phyloP scores from a whole-genome alignment of 1,140 invertebrate genomes.

The Drosophila orosa region DNA sequence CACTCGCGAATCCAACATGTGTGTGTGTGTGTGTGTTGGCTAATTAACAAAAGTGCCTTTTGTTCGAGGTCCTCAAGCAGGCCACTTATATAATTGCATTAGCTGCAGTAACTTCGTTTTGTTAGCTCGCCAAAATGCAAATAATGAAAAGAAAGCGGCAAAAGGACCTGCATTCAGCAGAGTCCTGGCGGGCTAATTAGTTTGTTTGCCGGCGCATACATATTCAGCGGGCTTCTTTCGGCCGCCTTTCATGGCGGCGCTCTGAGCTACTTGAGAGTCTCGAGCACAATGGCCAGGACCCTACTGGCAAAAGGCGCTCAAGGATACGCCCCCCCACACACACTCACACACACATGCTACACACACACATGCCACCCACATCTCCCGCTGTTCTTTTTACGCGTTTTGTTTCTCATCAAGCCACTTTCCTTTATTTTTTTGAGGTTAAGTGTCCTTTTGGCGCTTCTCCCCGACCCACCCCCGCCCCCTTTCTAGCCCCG shows the following conservation, averaged over 20 bases:
- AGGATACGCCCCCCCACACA: slow-evolving; percentile 53
- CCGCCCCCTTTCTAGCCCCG: slow-evolving; percentile 1
- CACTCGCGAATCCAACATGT: neutral
- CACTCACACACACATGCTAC: slow-evolving; percentile 15
- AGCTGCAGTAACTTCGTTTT: slow-evolving; percentile 64
- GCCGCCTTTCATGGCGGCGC: slow-evolving; percentile 51
- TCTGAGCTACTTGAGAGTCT: slow-evolving; percentile 69
- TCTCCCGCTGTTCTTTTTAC: slow-evolving; percentile 52
- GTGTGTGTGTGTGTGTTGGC: slow-evolving; percentile 44
- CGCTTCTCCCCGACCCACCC: slow-evolving; percentile 47
- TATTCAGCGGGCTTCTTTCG: slow-evolving; percentile 62
- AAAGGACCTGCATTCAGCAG: slow-evolving; percentile 48
- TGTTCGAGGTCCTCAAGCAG: slow-evolving; percentile 65
- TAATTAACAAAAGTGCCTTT: slow-evolving; percentile 79
- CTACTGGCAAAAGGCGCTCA: slow-evolving; percentile 76
- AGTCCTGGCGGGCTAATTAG: slow-evolving; percentile 67
- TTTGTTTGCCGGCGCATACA: slow-evolving; percentile 61
- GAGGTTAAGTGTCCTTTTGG: slow-evolving; percentile 82
- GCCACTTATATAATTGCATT: slow-evolving; percentile 81
- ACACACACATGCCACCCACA: slow-evolving; percentile 20
- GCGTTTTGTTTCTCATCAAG: slow-evolving; percentile 70
- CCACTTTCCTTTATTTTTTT: slow-evolving; percentile 61
- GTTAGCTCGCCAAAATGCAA: slow-evolving; percentile 65
- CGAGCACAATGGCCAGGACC: slow-evolving; percentile 60
- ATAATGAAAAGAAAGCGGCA: slow-evolving; percentile 71